Conservation (phyloP, 2,113 vertebrate species). For the Eurystomus gularis region DNA sequence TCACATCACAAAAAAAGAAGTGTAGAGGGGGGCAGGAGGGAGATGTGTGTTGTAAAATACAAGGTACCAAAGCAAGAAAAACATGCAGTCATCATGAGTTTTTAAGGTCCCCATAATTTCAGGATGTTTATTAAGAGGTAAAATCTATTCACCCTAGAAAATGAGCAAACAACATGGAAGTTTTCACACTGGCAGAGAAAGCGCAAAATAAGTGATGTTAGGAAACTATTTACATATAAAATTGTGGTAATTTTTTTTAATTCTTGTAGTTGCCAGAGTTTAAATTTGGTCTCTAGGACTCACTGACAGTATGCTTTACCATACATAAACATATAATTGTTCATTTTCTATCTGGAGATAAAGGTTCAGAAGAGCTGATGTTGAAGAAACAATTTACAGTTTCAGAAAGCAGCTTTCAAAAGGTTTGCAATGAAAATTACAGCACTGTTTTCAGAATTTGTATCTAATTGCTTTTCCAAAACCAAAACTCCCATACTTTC, state of each 20-base stretch:
- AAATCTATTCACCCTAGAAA: neutral
- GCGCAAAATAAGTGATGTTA: neutral
- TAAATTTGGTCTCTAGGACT: neutral
- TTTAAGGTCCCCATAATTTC: neutral
- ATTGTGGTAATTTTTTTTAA: neutral
- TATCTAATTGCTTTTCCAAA: neutral
- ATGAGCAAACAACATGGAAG: neutral
- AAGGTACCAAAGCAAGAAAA: neutral
- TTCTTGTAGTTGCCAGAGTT: neutral
- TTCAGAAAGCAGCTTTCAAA: neutral
- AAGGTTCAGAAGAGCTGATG: neutral
- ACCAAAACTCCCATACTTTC: neutral
- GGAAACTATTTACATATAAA: neutral
- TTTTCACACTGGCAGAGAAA: neutral
- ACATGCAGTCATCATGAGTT: neutral
- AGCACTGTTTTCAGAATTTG: neutral
- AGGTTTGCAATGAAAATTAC: neutral
- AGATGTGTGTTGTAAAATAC: neutral
- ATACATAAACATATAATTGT: neutral
- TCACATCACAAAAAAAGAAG: neutral
- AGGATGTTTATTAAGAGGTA: neutral
- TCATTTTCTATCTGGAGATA: neutral
- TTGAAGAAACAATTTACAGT: neutral
- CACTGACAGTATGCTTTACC: neutral
- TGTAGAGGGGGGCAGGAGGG: fast-evolving